Conservation (phyloP, 1,140 invertebrate species). For the Drosophila ogumai region DNA sequence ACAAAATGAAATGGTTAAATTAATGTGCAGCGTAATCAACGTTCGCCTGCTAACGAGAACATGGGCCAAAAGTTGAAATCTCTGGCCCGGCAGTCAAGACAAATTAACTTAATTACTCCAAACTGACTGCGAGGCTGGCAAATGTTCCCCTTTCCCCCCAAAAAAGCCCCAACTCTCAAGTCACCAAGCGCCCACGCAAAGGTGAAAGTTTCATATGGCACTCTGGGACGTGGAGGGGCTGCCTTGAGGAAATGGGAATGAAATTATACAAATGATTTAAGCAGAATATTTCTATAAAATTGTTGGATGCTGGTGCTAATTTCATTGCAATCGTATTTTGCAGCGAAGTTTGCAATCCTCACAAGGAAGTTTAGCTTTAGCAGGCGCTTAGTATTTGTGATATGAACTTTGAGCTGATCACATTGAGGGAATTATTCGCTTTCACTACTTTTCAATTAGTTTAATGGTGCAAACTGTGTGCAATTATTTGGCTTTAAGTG, state of each 20-base stretch:
- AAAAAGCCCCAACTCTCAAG: neutral
- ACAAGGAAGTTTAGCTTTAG: neutral
- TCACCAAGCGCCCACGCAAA: slow-evolving; percentile 7
- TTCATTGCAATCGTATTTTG: slow-evolving; percentile 26
- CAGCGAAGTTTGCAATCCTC: slow-evolving; percentile 6
- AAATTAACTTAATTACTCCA: slow-evolving; percentile 55
- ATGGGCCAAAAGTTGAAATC: slow-evolving; percentile 48
- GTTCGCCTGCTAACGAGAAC: slow-evolving; percentile 41
- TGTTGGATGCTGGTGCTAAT: slow-evolving; percentile 22
- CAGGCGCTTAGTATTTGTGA: neutral
- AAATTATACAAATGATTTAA: slow-evolving; percentile 50
- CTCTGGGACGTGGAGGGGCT: neutral
- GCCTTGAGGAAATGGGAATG: slow-evolving; percentile 30
- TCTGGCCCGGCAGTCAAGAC: slow-evolving; percentile 47
- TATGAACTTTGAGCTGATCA: neutral
- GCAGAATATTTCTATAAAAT: slow-evolving; percentile 34
- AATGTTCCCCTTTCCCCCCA: slow-evolving; percentile 1
- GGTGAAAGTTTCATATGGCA: slow-evolving; percentile 45
- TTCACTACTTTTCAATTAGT: neutral
- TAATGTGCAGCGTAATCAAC: slow-evolving; percentile 52
- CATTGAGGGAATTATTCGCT: neutral
- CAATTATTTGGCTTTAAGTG: too few relatives aligned
- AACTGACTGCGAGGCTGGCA: slow-evolving; percentile 38
- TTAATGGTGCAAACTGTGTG: neutral
- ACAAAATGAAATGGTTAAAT: slow-evolving; percentile 49